phyloP scores from a whole-genome alignment of 1,140 invertebrate species.

The Dendroctonus ponderosae region DNA sequence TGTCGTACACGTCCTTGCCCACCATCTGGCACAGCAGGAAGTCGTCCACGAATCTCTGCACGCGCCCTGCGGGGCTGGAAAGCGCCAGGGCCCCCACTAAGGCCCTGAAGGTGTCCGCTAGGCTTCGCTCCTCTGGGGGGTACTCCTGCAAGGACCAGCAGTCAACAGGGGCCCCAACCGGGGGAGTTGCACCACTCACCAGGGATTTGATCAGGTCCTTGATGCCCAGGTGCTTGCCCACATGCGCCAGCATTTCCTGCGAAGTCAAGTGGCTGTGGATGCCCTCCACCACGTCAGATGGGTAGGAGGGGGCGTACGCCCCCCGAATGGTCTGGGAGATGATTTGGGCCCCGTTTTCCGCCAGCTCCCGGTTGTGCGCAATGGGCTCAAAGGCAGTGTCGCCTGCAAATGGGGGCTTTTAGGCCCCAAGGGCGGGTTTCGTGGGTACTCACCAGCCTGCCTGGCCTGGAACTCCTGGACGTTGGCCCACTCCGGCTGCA shows the following conservation, averaged over 20 bases:
- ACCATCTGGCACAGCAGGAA: slow-evolving; percentile 80
- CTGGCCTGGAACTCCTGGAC: slow-evolving; percentile 38
- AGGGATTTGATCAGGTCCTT: slow-evolving; percentile 76
- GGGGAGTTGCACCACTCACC: too few species aligned
- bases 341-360: slow-evolving; percentile 63
- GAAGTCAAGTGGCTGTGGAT: slow-evolving; percentile 67
- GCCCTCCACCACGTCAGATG: slow-evolving; percentile 64
- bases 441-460: slow-evolving; percentile 57
- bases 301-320: slow-evolving; percentile 67
- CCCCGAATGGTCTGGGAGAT: slow-evolving; percentile 58
- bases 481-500: slow-evolving; percentile 67
- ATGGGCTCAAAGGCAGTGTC: slow-evolving; percentile 14
- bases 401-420: slow-evolving; percentile 15
- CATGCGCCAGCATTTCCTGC: slow-evolving; percentile 64
- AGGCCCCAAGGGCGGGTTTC: background rate
- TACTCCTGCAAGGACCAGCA: slow-evolving; percentile 63
- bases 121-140: slow-evolving; percentile 65
- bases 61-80: slow-evolving; percentile 60
- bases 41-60: slow-evolving; percentile 79
- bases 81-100: slow-evolving; percentile 73
- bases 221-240: slow-evolving; percentile 72
- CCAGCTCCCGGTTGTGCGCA: slow-evolving; percentile 67
- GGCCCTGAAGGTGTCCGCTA: slow-evolving; percentile 79
- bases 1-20: slow-evolving; percentile 73
- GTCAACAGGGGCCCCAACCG: slow-evolving; percentile 10